phyloP scores from a whole-genome alignment of 2,113 vertebrate species.

The Calcarius ornatus region DNA sequence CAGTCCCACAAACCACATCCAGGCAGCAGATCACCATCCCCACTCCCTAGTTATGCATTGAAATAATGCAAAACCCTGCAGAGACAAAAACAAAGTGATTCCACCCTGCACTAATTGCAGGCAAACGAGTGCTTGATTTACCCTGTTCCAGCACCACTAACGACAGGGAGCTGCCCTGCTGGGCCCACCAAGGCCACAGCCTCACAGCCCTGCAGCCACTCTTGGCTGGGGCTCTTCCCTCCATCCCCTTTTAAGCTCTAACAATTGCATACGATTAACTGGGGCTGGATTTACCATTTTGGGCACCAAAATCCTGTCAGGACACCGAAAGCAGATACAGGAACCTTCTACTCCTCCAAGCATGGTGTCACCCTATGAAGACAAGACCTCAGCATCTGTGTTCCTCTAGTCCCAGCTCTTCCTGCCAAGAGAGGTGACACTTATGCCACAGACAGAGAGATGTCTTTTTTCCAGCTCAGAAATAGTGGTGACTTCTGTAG shows the following conservation, averaged over 20 bases:
- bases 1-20: not conserved
- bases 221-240: not conserved
- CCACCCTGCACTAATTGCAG: not conserved
- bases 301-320: not conserved
- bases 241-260: not conserved
- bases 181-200: not conserved
- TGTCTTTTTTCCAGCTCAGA: not conserved
- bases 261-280: not conserved
- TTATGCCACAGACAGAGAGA: not conserved
- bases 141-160: fast-evolving
- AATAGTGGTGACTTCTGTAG: not conserved
- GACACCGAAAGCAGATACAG: not conserved
- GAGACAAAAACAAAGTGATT: not conserved
- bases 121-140: not conserved
- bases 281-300: not conserved
- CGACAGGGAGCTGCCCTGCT: not conserved
- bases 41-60: not conserved
- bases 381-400: fast-evolving
- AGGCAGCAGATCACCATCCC: not conserved
- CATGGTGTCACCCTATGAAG: not conserved
- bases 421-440: not conserved
- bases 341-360: not conserved
- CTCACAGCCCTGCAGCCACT: fast-evolving
- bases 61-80: not conserved
- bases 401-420: not conserved